Evolutionary conservation across 2,888 invertebrate genomes (phyloP).

Genomic region (Bimastos eiseni): DNA sequence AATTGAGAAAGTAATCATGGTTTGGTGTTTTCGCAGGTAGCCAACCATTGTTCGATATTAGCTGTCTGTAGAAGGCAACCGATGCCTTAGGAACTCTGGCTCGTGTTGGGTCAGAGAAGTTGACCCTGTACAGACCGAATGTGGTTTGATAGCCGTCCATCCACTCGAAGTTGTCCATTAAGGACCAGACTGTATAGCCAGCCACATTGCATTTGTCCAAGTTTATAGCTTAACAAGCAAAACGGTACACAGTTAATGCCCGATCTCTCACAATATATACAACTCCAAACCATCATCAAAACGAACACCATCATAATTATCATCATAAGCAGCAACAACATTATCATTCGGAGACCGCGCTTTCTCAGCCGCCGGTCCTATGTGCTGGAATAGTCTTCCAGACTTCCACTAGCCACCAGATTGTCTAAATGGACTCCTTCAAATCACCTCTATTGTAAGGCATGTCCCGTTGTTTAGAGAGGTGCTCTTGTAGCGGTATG

Average conservation of each 20-base stretch:
- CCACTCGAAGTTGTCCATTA: constrained; percentile 83
- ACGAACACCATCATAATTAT: not conserved
- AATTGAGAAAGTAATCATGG: not conserved
- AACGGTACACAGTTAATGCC: not conserved
- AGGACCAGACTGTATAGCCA: constrained; percentile 76
- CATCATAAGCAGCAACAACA: not conserved
- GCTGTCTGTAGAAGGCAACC: constrained; percentile 42
- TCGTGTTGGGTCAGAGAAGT: constrained; percentile 71
- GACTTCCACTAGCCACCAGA: too few species aligned
- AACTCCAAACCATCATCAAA: not conserved
- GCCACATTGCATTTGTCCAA: constrained; percentile 49
- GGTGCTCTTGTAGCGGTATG: too few species aligned
- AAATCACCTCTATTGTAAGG: too few species aligned
- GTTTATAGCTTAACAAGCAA: constrained; percentile 37
- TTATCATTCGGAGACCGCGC: not conserved
- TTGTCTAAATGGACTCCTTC: too few species aligned
- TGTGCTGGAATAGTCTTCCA: too few species aligned
- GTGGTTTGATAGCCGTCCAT: constrained; percentile 71
- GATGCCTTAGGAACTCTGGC: constrained; percentile 72
- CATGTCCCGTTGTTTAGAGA: too few species aligned
- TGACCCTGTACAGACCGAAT: constrained; percentile 74
- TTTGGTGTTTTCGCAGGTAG: not conserved
- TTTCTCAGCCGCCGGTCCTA: too few species aligned
- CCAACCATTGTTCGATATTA: constrained; percentile 33
- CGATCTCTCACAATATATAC: too few species aligned